phyloP scores from a whole-genome alignment of 2,888 invertebrate genomes.

The Cryptosula pallasiana region DNA sequence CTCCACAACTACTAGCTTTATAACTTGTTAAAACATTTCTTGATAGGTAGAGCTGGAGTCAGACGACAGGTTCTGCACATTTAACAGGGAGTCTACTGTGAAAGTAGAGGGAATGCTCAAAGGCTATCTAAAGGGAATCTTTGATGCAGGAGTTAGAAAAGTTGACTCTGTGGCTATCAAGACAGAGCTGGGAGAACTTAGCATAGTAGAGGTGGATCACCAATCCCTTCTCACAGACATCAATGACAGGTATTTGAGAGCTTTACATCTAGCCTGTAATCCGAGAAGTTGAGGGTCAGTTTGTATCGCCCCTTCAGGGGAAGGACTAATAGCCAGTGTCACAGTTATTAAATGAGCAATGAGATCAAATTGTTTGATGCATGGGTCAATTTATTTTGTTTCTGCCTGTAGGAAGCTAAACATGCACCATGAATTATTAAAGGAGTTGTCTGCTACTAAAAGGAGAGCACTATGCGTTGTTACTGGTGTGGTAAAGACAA shows the following conservation, averaged over 20 bases:
- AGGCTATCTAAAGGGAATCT: neutral
- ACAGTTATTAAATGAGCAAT: too few relatives aligned
- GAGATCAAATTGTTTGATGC: too few relatives aligned
- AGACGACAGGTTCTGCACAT: neutral
- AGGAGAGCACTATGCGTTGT: neutral
- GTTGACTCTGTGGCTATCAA: neutral
- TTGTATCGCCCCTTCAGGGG: too few relatives aligned
- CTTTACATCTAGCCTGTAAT: too few relatives aligned
- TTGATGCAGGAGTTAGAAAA: neutral
- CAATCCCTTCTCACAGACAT: neutral
- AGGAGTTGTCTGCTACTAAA: neutral
- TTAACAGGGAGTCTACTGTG: neutral
- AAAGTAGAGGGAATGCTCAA: neutral
- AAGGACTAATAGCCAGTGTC: too few relatives aligned
- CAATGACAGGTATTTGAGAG: neutral
- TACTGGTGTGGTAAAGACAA: neutral
- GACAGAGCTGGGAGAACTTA: neutral
- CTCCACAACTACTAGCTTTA: neutral
- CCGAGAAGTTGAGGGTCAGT: too few relatives aligned
- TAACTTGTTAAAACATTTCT: neutral
- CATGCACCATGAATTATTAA: conserved; percentile 10
- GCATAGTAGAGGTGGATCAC: neutral
- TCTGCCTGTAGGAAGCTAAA: too few relatives aligned
- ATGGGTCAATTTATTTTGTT: too few relatives aligned
- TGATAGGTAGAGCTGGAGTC: neutral